Evolutionary conservation across 2,888 invertebrate genomes (phyloP).

Genomic region (Pristionchus arcanus): DNA sequence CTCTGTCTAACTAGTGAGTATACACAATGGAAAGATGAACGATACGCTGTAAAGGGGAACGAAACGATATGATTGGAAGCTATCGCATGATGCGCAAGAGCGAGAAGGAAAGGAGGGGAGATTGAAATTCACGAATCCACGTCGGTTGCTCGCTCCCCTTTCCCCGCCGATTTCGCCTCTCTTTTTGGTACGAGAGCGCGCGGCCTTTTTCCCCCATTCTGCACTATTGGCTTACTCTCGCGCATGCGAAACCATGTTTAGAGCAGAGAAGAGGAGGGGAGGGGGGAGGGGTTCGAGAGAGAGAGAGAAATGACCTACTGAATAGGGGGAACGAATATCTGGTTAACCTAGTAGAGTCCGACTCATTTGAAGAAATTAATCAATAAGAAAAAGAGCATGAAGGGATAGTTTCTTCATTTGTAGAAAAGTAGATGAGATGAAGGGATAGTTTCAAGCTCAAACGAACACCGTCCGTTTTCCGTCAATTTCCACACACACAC

Average conservation of each 20-base stretch:
- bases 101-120: neutral
- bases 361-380: neutral
- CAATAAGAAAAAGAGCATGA: neutral
- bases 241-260: conserved; percentile 31
- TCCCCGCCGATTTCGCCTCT: neutral
- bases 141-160: neutral
- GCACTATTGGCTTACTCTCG: conserved; percentile 43
- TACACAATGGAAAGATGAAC: neutral
- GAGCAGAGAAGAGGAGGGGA: neutral
- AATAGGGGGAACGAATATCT: neutral
- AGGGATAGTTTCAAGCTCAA: neutral
- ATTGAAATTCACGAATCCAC: conserved; percentile 23
- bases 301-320: neutral
- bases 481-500: neutral
- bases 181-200: conserved; percentile 23
- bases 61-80: neutral
- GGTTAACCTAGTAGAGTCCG: neutral
- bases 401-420: neutral
- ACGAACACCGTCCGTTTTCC: neutral
- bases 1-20: too few species aligned
- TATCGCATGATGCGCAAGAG: neutral
- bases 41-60: neutral
- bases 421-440: too few species aligned
- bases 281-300: neutral
- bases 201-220: conserved; percentile 1